A percentile compares a stretch with the other conserved stretches of the same genome.
phyloP scores from a whole-genome alignment of 2,888 invertebrate species.

The Aleiodes leptofemur region DNA sequence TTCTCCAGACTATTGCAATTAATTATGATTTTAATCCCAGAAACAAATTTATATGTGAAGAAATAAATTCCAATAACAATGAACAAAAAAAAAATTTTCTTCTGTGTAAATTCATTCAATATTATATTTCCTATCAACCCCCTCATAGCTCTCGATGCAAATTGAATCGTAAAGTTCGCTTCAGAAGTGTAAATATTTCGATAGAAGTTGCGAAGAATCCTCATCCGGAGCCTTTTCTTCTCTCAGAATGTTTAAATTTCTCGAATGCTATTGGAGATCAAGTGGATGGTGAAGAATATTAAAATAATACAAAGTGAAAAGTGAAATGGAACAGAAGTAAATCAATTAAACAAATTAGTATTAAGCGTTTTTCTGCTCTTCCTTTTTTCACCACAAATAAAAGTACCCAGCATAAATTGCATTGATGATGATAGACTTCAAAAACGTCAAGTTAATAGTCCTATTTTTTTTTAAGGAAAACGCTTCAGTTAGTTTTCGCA shows the following conservation, averaged over 20 bases:
- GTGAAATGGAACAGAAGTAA: constrained; percentile 32
- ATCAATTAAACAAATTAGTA: constrained; percentile 4
- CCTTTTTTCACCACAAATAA: neutral
- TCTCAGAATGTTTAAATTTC: constrained; percentile 55
- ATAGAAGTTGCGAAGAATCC: constrained; percentile 37
- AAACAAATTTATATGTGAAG: neutral
- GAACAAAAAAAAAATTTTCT: constrained; percentile 8
- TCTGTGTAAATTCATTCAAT: constrained; percentile 8
- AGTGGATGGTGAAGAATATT: constrained; percentile 11
- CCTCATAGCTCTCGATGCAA: constrained; percentile 10
- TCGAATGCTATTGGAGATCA: constrained; percentile 27
- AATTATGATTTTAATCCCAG: neutral
- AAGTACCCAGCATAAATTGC: constrained; percentile 11
- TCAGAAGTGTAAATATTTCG: constrained; percentile 56
- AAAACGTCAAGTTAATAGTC: constrained; percentile 52
- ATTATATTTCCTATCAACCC: constrained; percentile 24
- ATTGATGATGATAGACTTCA: constrained; percentile 64
- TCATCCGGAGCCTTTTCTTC: constrained; percentile 40
- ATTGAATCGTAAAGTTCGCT: constrained; percentile 28
- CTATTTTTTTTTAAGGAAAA: constrained; percentile 18
- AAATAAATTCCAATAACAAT: neutral
- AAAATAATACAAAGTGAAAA: constrained; percentile 24
- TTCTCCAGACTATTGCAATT: too few species aligned
- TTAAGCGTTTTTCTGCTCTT: neutral
- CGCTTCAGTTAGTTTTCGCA: neutral